phyloP scores from a whole-genome alignment of 1,140 invertebrate genomes.

The Homalodisca vitripennis region DNA sequence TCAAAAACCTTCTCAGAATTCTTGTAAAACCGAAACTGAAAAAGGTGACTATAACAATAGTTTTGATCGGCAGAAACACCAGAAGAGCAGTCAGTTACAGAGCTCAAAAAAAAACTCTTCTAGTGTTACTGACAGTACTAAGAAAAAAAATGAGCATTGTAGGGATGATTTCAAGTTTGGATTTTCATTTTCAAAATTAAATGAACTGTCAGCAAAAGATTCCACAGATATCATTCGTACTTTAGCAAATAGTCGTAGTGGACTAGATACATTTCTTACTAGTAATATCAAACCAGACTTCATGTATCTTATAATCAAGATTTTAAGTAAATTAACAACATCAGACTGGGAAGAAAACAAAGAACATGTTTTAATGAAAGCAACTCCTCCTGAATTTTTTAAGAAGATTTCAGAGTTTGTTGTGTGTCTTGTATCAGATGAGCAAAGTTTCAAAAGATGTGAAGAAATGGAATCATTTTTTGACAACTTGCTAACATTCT shows the following conservation, averaged over 20 bases:
- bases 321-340: neutral
- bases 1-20: too few species aligned
- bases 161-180: too few species aligned
- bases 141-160: too few species aligned
- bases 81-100: too few species aligned
- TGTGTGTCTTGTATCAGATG: neutral
- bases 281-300: constrained; percentile 4
- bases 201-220: neutral
- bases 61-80: too few species aligned
- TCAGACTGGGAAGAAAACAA: constrained; percentile 19
- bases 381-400: constrained; percentile 9
- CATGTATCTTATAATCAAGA: constrained; percentile 9
- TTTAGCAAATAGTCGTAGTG: constrained; percentile 2
- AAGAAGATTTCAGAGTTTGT: constrained; percentile 7
- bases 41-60: too few species aligned
- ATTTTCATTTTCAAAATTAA: neutral
- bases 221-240: constrained; percentile 10
- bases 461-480: constrained; percentile 21
- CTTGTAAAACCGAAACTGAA: too few species aligned
- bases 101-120: too few species aligned
- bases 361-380: constrained; percentile 9
- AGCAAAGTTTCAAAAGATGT: constrained; percentile 6
- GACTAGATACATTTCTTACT: neutral
- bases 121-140: too few species aligned
- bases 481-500: constrained; percentile 8